Percentiles rank a stretch among this genome's conserved stretches.
phyloP scores from a whole-genome alignment of 2,113 vertebrate species.

The Calonectris borealis region DNA sequence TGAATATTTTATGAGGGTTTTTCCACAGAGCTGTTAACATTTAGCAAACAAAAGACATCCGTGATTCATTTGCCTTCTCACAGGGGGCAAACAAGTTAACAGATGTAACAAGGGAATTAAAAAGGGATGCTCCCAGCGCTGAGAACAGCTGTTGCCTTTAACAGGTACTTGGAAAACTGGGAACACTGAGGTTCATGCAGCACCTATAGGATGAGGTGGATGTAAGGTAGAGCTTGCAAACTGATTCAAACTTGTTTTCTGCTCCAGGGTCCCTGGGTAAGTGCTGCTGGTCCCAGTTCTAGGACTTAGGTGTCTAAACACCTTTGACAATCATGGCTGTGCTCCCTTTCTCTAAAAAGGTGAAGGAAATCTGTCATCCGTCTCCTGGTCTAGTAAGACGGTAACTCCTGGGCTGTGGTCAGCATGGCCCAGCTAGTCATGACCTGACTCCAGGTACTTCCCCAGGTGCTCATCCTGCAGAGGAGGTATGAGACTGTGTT shows the following conservation, averaged over 20 bases:
- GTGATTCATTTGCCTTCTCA: slow-evolving; percentile 64
- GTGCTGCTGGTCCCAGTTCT: neutral
- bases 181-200: neutral
- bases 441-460: slow-evolving; percentile 50
- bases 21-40: slow-evolving; percentile 55
- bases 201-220: neutral
- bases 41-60: slow-evolving; percentile 57
- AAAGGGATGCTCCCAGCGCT: slow-evolving; percentile 41
- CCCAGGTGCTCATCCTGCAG: neutral
- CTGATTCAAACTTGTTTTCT: neutral
- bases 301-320: neutral
- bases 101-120: slow-evolving; percentile 54
- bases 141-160: slow-evolving; percentile 40
- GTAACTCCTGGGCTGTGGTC: neutral
- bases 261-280: neutral
- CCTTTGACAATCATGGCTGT: neutral
- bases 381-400: neutral
- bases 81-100: slow-evolving; percentile 65
- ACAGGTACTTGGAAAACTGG: slow-evolving; percentile 8
- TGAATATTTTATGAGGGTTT: slow-evolving; percentile 68
- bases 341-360: neutral
- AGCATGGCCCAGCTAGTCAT: neutral
- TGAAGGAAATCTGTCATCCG: neutral
- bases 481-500: neutral
- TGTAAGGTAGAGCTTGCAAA: neutral